A percentile compares a stretch with the other conserved stretches of the same genome.
These are phyloP conservation scores for Ormyrus labotus DNA, from an alignment of 2,888 invertebrate species.

Conservation along the genomic window DNA sequence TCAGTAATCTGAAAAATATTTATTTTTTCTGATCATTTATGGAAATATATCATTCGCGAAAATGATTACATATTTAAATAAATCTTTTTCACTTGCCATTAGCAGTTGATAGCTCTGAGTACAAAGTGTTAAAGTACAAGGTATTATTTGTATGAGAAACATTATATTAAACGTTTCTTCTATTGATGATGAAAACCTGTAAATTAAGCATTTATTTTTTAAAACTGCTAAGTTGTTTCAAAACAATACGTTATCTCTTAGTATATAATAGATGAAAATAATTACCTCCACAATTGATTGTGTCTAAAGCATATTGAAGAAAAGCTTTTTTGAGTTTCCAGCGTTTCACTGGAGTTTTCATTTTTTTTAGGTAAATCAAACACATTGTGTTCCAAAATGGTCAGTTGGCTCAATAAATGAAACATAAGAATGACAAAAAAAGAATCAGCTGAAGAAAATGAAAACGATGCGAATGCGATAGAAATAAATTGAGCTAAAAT, in stretches of 20 bases:
- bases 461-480: slow-evolving; percentile 60
- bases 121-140: slow-evolving; percentile 60
- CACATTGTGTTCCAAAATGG: slow-evolving; percentile 43
- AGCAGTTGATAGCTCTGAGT: slow-evolving; percentile 60
- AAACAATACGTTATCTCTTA: neutral
- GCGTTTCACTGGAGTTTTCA: neutral
- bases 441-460: slow-evolving; percentile 64
- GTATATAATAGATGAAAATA: neutral
- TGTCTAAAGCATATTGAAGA: slow-evolving; percentile 25
- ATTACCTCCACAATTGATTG: slow-evolving; percentile 48
- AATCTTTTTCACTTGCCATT: slow-evolving; percentile 43
- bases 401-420: slow-evolving; percentile 66
- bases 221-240: neutral
- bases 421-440: slow-evolving; percentile 62
- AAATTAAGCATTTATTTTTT: neutral
- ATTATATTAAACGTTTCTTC: slow-evolving; percentile 59
- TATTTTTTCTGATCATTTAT: too few relatives aligned
- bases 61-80: too few relatives aligned
- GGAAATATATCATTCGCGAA: too few relatives aligned
- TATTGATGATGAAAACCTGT: slow-evolving; percentile 56
- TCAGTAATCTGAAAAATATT: slow-evolving; percentile 28
- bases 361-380: slow-evolving; percentile 29
- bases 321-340: slow-evolving; percentile 31
- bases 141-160: slow-evolving; percentile 60
- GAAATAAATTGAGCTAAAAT: slow-evolving; percentile 63